Conservation (phyloP, 2,888 invertebrate genomes). For the Serrognathus titanus region DNA sequence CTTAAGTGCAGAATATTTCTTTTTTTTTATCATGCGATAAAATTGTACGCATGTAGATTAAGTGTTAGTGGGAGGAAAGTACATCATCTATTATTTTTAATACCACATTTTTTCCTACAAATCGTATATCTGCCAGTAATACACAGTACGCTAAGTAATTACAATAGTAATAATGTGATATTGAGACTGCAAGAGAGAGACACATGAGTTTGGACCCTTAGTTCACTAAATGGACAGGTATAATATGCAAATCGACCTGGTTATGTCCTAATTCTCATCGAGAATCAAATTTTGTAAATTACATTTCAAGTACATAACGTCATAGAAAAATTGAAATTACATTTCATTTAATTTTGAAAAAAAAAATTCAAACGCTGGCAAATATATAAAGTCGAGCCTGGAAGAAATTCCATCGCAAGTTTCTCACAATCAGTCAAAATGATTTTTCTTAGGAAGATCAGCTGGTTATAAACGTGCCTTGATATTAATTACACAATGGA, state of each 20-base stretch:
- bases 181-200: background rate
- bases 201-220: slow-evolving; percentile 24
- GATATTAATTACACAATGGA: background rate
- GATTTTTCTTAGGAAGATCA: background rate
- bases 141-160: slow-evolving; percentile 1
- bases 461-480: background rate
- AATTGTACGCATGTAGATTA: background rate
- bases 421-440: background rate
- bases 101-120: background rate
- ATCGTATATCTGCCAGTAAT: background rate
- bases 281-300: too few relatives aligned
- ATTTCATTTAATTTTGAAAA: too few relatives aligned
- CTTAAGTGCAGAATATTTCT: background rate
- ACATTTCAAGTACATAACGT: too few relatives aligned
- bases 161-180: background rate
- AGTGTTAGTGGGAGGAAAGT: background rate
- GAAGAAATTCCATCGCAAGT: background rate
- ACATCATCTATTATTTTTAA: slow-evolving; percentile 1
- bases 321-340: too few relatives aligned
- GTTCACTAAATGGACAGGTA: slow-evolving; percentile 26
- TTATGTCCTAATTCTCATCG: background rate
- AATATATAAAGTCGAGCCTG: too few relatives aligned
- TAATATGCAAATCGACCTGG: background rate
- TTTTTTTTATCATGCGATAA: background rate
- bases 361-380: too few relatives aligned